Evolutionary conservation across 2,888 invertebrate species (phyloP), one percentile per base, ranked within the genome.

Genomic region (Saturnia japonica): DNA sequence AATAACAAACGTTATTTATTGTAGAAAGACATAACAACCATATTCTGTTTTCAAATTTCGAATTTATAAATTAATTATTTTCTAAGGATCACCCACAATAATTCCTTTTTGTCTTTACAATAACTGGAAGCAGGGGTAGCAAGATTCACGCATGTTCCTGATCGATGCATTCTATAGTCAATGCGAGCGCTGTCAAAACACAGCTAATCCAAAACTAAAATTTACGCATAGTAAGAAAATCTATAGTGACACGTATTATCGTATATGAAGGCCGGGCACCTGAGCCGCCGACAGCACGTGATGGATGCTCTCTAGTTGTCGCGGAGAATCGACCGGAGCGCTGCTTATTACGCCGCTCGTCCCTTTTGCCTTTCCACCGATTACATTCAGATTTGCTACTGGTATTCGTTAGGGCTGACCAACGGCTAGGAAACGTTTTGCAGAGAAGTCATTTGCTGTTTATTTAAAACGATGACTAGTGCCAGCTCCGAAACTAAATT

Each of bases 211-310:
- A n/a, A n/a, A n/a, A 47, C 4, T 19, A 19, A 47, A 47, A 47
- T 47, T 47, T 47, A 47, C 0, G 16, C 16, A 19, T 19, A 47
- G 6, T 54, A 9, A 22, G 22, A 51, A 22, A n/a, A n/a, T 69
- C 69, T 45, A 62, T 64, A 40, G 34, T 25, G 28, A 64, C 76
- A 79, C 77, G 77, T 79, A 78, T 77, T 72, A 72, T 67, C 54
- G 69, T 70, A 75, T 74, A 74, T 73, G 79, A 72, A 72, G 75
- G 74, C 74, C 74, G 78, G 82, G 76, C 87, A 85, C 85, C 87
- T 86, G 85, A 86, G 81, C 77, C 79, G 84, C 70, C 68, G 84
- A 84, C 85, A 84, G 76, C 68, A 73, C 72, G 73, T 86, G 87
- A 87, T 84, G 81, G 84, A 87, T 85, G 81, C 79, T 60, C 57